Base-by-base conservation (phyloP, 2,888 invertebrate species). In the Clitarchus hookeri region DNA sequence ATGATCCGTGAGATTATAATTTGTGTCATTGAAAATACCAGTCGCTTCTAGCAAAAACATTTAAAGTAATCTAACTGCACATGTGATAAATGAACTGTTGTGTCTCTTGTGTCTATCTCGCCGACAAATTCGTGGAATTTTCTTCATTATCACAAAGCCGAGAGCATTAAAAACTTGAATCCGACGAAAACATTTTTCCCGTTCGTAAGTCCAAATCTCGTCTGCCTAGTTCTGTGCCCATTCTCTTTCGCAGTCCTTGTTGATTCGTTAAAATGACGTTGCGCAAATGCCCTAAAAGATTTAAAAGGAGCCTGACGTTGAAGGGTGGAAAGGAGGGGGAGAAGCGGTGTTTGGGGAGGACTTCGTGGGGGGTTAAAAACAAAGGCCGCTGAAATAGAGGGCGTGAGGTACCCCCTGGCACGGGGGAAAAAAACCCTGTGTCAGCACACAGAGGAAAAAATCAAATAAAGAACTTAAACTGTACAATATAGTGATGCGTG, bases 221-320 rank as follows among this genome's bases (percentile, higher is more conserved):
- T 65, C 19, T n/a, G n/a, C 65, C 23, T 19, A 65, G 65, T n/a
- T 65, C 23, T 19, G 65, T 19, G n/a, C 23, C 65, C 65, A 65
- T 65, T 65, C 65, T 65, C 65, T 65, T 65, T 65, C 16, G 65
- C n/a, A 65, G 65, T n/a, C 19, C 65, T 65, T 82, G 82, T 82
- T 82, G 44, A 82, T 86, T 86, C 84, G 86, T 86, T 86, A 86
- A 86, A 86, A 86, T 86, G 84, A 84, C 65, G 79, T 82, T 82
- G 82, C 44, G 82, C 82, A 82, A 82, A 82, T 27, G 82, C 26
- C 86, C 86, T 86, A 86, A 84, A 86, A 86, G 84, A 86, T 85
- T 86, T 86, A 86, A 86, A 85, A 8, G 26, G n/a, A 36, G 77
- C 84, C 44, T 11, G 78, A 6, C 26, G 27, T 19, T 23, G 65